Percentiles rank a stretch among this genome's conserved stretches.
Evolutionary conservation across 2,113 vertebrate genomes (phyloP).

Genomic region (Caloenas nicobarica): DNA sequence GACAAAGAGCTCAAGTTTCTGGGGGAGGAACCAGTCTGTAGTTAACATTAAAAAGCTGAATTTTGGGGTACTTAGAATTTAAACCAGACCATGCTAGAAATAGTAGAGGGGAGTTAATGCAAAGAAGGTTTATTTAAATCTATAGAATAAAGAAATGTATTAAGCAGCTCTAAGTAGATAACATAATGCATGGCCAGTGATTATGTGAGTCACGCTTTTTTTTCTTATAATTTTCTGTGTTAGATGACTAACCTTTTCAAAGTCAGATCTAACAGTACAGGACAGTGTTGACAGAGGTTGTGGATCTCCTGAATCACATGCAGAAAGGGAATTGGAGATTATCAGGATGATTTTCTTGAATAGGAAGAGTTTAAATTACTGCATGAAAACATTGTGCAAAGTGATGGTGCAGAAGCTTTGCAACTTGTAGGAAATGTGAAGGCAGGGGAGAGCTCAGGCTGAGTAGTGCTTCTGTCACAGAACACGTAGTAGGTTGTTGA

Average conservation of each 20-base stretch:
- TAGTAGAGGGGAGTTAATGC: not conserved
- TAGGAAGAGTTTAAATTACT: not conserved
- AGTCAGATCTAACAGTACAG: not conserved
- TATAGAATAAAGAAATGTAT: not conserved
- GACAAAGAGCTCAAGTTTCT: not conserved
- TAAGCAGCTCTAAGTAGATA: not conserved
- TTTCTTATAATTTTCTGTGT: not conserved
- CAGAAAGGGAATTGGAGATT: not conserved
- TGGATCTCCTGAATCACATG: not conserved
- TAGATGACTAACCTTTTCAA: not conserved
- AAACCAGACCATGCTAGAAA: not conserved
- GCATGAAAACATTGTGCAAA: not conserved
- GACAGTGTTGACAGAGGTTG: not conserved
- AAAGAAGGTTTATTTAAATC: not conserved
- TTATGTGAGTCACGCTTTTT: not conserved
- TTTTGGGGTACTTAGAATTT: not conserved
- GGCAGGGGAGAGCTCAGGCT: not conserved
- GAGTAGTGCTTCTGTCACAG: not conserved
- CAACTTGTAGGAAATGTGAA: not conserved
- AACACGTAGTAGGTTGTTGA: slow-evolving; percentile 16
- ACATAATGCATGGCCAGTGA: not conserved
- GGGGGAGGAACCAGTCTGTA: not conserved
- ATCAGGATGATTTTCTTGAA: not conserved
- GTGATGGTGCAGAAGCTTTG: not conserved
- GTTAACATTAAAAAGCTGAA: not conserved